Evolutionary conservation across 2,797 vertebrate genomes (phyloP), one percentile per base, ranked within the genome.

Genomic region (Nothura maculosa): DNA sequence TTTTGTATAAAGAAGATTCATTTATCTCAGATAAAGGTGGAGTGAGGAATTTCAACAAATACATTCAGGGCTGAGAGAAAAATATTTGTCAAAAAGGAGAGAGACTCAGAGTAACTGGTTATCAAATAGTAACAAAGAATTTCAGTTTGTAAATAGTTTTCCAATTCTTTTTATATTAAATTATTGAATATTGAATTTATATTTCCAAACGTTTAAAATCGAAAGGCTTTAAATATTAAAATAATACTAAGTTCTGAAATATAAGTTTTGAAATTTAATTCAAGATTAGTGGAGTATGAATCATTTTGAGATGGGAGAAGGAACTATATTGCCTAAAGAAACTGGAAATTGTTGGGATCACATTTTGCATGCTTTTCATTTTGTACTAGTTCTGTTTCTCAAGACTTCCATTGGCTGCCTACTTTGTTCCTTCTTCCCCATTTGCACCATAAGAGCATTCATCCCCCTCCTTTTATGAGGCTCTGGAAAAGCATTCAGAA

Each of bases 11-110:
- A 32, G 50, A 68, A 17, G 83, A 10, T 81, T 42, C 19, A 38
- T 69, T 63, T 91, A n/a, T 72, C 43, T 19, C 17, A 83, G 73
- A 57, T 63, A 40, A 87, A 73, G 81, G 9, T 12, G 48, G 57
- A 38, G 30, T 17, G 27, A 82, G 55, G 25, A 52, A 48, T 40
- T 38, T 28, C 9, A 19, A 54, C 36, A 64, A 81, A 67, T 52
- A 17, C 8, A 28, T 63, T 12, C 36, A 19, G 5, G 24, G n/a
- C 7, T 74, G 64, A 80, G 27, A 21, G 40, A 52, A 42, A 43
- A 60, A 89, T 85, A 85, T 27, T 27, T 87, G 81, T 27, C 30
- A 40, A 4, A 40, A 40, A 60, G 19, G 9, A 63, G 19, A n/a
- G 74, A 77, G 30, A 94, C 16, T 17, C 8, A 32, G 58, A 40